Percentiles rank a stretch among this genome's conserved stretches.
phyloP scores from a whole-genome alignment of 2,113 vertebrate species.

The Motacilla alba region DNA sequence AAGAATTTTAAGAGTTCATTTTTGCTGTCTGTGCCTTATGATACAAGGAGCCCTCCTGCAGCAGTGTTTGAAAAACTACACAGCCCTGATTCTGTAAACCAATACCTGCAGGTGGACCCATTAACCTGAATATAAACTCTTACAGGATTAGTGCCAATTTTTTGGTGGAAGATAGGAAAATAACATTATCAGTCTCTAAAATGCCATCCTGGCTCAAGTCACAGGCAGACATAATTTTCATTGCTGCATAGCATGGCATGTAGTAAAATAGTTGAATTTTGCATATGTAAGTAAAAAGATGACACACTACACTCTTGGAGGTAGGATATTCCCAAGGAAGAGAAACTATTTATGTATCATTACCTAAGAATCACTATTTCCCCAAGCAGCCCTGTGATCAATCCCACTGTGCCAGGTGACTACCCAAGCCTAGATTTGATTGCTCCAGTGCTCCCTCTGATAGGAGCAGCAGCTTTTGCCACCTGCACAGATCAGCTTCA shows the following conservation, averaged over 20 bases:
- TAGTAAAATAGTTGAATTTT: background rate
- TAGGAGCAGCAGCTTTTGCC: background rate
- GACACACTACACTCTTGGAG: background rate
- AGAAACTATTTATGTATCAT: background rate
- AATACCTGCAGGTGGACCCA: background rate
- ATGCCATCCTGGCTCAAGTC: background rate
- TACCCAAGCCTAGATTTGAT: background rate
- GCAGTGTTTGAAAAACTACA: background rate
- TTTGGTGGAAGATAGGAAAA: background rate
- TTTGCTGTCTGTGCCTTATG: background rate
- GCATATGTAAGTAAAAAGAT: rapidly evolving
- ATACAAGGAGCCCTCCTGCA: background rate
- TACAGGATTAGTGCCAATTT: background rate
- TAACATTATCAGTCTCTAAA: background rate
- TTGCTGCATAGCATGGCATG: background rate
- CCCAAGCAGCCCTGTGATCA: background rate
- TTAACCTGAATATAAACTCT: background rate
- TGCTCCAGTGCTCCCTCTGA: background rate
- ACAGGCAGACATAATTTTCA: background rate
- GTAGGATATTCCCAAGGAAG: background rate
- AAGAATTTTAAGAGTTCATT: background rate
- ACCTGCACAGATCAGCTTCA: background rate
- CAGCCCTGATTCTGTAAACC: background rate
- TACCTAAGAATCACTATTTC: background rate
- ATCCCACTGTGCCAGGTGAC: background rate